Percentiles rank a stretch among this genome's conserved stretches.
phyloP scores from a whole-genome alignment of 1,140 invertebrate genomes.

The Dolichoris vasculosae region DNA sequence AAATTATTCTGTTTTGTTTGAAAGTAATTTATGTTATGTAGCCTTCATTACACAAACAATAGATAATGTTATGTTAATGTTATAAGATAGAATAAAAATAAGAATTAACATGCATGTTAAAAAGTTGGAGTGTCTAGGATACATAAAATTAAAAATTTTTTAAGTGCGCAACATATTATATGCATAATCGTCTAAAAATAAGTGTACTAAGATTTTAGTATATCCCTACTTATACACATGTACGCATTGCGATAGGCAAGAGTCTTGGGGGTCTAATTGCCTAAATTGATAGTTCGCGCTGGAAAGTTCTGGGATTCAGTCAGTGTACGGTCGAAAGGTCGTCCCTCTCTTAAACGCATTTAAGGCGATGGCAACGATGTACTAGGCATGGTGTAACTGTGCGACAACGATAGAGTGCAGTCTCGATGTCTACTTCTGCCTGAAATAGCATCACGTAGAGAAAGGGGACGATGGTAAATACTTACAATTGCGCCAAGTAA shows the following conservation, averaged over 20 bases:
- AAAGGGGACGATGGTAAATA: slow-evolving; percentile 73
- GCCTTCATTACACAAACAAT: no score
- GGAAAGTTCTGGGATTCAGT: not conserved
- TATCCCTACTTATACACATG: not conserved
- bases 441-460: slow-evolving; percentile 72
- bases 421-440: slow-evolving; percentile 13
- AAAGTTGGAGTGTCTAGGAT: no score
- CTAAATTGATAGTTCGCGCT: slow-evolving; percentile 18
- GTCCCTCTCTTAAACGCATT: not conserved
- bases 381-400: not conserved
- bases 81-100: no score
- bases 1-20: no score
- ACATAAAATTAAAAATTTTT: no score
- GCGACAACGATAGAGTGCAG: not conserved
- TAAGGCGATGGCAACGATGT: not conserved
- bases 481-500: slow-evolving; percentile 73
- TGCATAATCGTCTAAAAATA: no score
- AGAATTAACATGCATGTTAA: no score
- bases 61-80: no score
- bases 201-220: no score
- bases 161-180: no score
- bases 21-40: no score
- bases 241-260: no score
- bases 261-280: slow-evolving; percentile 7
- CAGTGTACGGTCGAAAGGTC: not conserved